phyloP scores from a whole-genome alignment of 2,113 vertebrate species.

The Albula goreensis region DNA sequence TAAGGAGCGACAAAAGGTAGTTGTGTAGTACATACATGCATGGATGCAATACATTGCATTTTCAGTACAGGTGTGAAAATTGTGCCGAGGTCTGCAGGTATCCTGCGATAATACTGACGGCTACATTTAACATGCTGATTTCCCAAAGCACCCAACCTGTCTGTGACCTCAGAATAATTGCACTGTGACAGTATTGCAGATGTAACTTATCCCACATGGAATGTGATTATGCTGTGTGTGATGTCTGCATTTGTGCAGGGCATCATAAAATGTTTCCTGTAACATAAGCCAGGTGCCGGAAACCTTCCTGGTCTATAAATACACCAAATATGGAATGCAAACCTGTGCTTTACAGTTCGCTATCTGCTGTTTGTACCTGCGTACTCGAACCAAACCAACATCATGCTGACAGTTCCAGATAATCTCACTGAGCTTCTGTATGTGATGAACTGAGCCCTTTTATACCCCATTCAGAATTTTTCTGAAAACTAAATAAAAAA shows the following conservation, averaged over 20 bases:
- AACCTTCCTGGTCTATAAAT: slow-evolving; percentile 19
- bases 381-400: not conserved
- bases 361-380: not conserved
- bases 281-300: not conserved
- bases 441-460: not conserved
- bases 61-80: slow-evolving; percentile 34
- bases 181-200: not conserved
- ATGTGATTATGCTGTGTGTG: not conserved
- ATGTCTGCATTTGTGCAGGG: not conserved
- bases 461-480: not conserved
- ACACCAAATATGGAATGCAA: slow-evolving; percentile 16
- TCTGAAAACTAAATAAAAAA: not conserved
- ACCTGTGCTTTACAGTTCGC: not conserved
- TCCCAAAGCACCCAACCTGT: not conserved
- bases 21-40: not conserved
- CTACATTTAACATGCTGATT: not conserved
- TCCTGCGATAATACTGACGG: not conserved
- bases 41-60: not conserved
- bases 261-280: not conserved
- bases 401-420: not conserved
- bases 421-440: not conserved
- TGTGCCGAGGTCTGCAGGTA: slow-evolving; percentile 26
- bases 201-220: slow-evolving; percentile 17
- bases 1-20: too few species aligned
- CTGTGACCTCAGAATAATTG: slow-evolving; percentile 23